phyloP scores from a whole-genome alignment of 2,888 invertebrate genomes.

The Plagiodera versicolora region DNA sequence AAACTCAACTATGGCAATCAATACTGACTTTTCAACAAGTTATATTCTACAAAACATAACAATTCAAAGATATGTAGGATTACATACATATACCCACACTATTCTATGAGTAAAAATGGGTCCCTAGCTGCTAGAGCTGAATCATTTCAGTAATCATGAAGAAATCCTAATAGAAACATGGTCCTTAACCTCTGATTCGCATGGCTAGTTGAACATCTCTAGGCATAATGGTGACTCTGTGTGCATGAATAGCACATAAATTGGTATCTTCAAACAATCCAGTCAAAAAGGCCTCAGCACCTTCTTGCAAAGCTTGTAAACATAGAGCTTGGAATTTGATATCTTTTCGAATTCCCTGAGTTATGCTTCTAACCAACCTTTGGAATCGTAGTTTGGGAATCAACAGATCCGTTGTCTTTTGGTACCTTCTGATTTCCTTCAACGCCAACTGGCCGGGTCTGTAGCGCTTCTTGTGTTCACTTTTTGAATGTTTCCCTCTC shows the following conservation, averaged over 20 bases:
- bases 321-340: slow-evolving; percentile 89
- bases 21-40: no score
- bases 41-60: no score
- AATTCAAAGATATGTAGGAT: no score
- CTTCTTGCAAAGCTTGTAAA: slow-evolving; percentile 73
- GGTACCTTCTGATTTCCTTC: slow-evolving; percentile 90
- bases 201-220: slow-evolving; percentile 94
- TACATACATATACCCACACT: not conserved
- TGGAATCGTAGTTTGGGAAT: slow-evolving; percentile 88
- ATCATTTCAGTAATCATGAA: no score
- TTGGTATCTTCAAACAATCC: slow-evolving; percentile 29
- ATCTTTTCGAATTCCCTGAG: slow-evolving; percentile 91
- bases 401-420: slow-evolving; percentile 86
- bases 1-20: not conserved
- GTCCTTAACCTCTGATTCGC: slow-evolving; percentile 77
- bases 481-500: not conserved
- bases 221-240: slow-evolving; percentile 70
- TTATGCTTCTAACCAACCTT: slow-evolving; percentile 89
- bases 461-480: not conserved
- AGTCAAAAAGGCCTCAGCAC: slow-evolving; percentile 67
- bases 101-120: not conserved
- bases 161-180: not conserved
- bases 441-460: slow-evolving; percentile 86
- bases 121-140: not conserved
- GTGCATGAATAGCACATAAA: slow-evolving; percentile 58